Evolutionary conservation across 2,113 vertebrate genomes (phyloP).

Genomic region (Sturnira hondurensis): DNA sequence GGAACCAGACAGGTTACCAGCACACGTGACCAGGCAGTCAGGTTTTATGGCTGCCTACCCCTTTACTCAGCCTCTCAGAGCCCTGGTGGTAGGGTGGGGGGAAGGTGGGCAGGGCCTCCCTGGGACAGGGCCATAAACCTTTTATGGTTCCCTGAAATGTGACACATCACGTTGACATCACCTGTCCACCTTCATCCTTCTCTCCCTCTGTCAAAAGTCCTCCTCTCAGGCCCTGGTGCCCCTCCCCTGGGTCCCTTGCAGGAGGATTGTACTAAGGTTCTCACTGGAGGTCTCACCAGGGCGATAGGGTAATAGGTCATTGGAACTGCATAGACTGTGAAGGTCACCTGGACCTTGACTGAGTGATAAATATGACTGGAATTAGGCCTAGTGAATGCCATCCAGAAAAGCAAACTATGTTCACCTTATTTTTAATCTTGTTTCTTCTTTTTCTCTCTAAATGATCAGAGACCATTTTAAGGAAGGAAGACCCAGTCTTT

Average conservation of each 20-base stretch:
- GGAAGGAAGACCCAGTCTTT: neutral
- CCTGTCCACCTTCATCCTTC: slow-evolving; percentile 32
- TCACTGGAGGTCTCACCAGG: neutral
- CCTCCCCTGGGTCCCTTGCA: neutral
- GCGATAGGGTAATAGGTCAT: neutral
- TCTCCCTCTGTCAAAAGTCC: neutral
- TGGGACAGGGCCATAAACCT: slow-evolving; percentile 36
- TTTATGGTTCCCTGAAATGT: slow-evolving; percentile 41
- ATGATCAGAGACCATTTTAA: neutral
- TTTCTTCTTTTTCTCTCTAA: neutral
- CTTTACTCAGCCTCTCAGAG: neutral
- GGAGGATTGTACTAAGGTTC: neutral
- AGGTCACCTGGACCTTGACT: slow-evolving; percentile 62
- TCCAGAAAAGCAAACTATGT: slow-evolving; percentile 34
- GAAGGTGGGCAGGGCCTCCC: neutral
- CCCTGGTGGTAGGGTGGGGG: neutral
- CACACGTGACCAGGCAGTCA: neutral
- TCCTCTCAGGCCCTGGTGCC: neutral
- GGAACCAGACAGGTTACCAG: neutral
- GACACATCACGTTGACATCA: slow-evolving; percentile 53
- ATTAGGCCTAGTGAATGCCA: neutral
- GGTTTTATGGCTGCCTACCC: neutral
- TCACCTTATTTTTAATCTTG: neutral
- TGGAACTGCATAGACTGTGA: neutral
- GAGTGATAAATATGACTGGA: neutral